Percentiles rank a stretch among this genome's conserved stretches.
These are phyloP conservation scores for Sycobia sp. DNA, from an alignment of 1,140 invertebrate genomes.

Conservation along the genomic window DNA sequence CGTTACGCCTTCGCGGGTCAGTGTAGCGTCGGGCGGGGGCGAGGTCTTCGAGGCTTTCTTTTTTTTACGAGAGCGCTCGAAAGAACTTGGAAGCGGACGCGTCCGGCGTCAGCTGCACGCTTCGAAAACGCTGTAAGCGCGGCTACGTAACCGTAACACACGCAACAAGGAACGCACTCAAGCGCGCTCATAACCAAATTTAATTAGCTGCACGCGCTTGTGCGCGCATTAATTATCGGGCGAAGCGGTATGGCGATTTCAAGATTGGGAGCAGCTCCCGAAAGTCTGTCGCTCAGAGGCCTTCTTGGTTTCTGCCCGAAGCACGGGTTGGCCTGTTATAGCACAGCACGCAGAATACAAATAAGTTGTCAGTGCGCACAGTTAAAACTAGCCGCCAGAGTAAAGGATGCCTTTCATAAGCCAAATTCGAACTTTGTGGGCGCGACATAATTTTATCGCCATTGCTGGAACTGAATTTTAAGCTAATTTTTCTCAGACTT, in stretches of 20 bases:
- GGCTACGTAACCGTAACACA: slow-evolving; percentile 39
- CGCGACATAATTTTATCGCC: too few species aligned
- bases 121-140: slow-evolving; percentile 4
- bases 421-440: too few species aligned
- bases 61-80: not conserved
- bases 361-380: not conserved
- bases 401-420: too few species aligned
- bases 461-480: slow-evolving; percentile 6
- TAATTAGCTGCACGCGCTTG: slow-evolving; percentile 46
- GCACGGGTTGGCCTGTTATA: not conserved
- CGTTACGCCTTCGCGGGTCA: slow-evolving; percentile 22
- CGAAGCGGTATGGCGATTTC: too few species aligned
- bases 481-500: not conserved
- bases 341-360: not conserved
- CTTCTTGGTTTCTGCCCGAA: not conserved
- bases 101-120: not conserved
- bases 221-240: not conserved
- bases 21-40: not conserved
- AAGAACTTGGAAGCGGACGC: not conserved
- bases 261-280: not conserved
- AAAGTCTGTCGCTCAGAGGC: not conserved
- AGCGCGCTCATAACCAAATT: slow-evolving; percentile 52
- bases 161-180: slow-evolving; percentile 48
- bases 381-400: not conserved
- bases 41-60: slow-evolving; percentile 10